phyloP scores from a whole-genome alignment of 2,888 invertebrate genomes.

The Syritta pipiens region DNA sequence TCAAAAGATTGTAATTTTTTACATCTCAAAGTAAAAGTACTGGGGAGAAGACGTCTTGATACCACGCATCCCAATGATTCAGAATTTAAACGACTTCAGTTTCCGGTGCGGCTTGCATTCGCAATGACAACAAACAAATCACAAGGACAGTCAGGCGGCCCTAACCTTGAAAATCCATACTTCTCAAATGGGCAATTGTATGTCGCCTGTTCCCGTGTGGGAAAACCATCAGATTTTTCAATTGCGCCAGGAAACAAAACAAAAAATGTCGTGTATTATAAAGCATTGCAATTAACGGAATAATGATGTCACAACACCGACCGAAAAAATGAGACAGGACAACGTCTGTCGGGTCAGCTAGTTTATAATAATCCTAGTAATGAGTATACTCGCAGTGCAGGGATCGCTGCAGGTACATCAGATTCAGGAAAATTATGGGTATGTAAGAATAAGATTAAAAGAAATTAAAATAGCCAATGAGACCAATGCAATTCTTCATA shows the following conservation, averaged over 20 bases:
- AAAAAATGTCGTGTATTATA: too few species aligned
- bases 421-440: not conserved
- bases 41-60: slow-evolving; percentile 70
- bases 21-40: slow-evolving; percentile 52
- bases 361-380: not conserved
- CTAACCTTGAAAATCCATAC: slow-evolving; percentile 70
- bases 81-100: not conserved
- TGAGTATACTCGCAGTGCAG: slow-evolving; percentile 1
- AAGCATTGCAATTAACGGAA: too few species aligned
- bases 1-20: too few species aligned
- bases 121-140: slow-evolving; percentile 74
- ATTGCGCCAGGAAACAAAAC: too few species aligned
- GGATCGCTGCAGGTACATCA: slow-evolving; percentile 6
- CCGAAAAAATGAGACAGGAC: too few species aligned
- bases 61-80: slow-evolving; percentile 72
- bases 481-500: slow-evolving; percentile 11
- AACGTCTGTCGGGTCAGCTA: too few species aligned
- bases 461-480: slow-evolving; percentile 4
- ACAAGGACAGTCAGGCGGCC: slow-evolving; percentile 72
- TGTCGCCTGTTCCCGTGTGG: slow-evolving; percentile 36
- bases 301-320: too few species aligned
- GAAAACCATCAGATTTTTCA: slow-evolving; percentile 33
- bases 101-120: slow-evolving; percentile 73
- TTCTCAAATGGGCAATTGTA: slow-evolving; percentile 17
- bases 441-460: slow-evolving; percentile 3